phyloP scores from a whole-genome alignment of 2,113 vertebrate genomes.

The Tragelaphus imberbis region DNA sequence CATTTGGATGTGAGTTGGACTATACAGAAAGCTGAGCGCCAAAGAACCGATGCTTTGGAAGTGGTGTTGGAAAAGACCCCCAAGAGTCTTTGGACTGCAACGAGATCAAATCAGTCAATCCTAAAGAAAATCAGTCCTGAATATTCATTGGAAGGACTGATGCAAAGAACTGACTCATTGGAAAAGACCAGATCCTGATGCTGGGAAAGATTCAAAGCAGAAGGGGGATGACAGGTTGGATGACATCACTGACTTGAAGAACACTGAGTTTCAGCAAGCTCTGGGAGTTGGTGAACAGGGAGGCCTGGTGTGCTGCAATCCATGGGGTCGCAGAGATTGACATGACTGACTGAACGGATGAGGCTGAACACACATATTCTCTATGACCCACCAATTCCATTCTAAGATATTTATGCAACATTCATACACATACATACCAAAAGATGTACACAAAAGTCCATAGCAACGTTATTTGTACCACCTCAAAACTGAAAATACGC shows the following conservation, averaged over 20 bases:
- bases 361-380: not conserved
- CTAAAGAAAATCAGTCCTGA: not conserved
- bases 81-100: not conserved
- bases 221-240: not conserved
- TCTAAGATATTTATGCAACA: not conserved
- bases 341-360: not conserved
- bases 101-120: not conserved
- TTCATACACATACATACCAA: not conserved
- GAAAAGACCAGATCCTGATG: not conserved
- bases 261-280: not conserved
- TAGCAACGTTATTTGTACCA: not conserved
- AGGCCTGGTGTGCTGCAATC: not conserved
- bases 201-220: not conserved
- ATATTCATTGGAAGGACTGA: not conserved
- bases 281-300: not conserved
- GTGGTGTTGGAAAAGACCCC: not conserved
- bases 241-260: not conserved
- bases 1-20: not conserved
- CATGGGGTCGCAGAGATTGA: not conserved
- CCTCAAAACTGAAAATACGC: not conserved
- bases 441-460: not conserved
- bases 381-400: not conserved
- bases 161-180: not conserved
- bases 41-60: not conserved
- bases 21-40: not conserved